Evolutionary conservation across 2,113 vertebrate species (phyloP).

Genomic region (Vulpes ferrilata): DNA sequence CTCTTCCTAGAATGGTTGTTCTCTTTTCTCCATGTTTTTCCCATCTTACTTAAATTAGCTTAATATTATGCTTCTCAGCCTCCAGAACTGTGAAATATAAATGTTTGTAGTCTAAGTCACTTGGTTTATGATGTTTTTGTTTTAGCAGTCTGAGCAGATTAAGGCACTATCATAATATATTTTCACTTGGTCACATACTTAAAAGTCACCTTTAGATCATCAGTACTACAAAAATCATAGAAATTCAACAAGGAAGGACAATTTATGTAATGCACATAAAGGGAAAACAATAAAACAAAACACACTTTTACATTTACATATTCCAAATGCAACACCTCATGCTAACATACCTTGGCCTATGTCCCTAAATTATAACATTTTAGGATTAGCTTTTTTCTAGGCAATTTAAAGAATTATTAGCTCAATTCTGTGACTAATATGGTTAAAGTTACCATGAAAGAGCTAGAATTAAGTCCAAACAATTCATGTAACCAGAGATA

Average conservation of each 20-base stretch:
- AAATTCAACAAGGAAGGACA: not conserved
- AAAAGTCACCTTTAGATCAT: not conserved
- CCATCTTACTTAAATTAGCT: not conserved
- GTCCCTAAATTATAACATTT: slow-evolving; percentile 39
- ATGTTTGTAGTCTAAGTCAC: not conserved
- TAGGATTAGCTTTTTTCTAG: slow-evolving; percentile 37
- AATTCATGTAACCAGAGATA: not conserved
- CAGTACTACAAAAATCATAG: not conserved
- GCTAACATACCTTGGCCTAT: not conserved
- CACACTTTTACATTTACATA: not conserved
- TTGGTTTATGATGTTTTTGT: not conserved
- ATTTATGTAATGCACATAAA: not conserved
- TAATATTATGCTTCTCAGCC: not conserved
- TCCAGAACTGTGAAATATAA: not conserved
- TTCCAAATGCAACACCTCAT: not conserved
- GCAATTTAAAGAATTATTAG: slow-evolving; percentile 46
- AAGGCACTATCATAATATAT: not conserved
- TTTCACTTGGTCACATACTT: not conserved
- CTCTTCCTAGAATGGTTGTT: not conserved
- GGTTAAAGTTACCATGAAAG: slow-evolving; percentile 55
- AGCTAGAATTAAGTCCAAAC: slow-evolving; percentile 24
- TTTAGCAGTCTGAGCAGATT: not conserved
- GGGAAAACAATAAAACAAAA: not conserved
- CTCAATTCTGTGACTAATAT: slow-evolving; percentile 28
- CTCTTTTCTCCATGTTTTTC: not conserved